phyloP scores from a whole-genome alignment of 2,113 vertebrate genomes.

The Ardeotis arabs region DNA sequence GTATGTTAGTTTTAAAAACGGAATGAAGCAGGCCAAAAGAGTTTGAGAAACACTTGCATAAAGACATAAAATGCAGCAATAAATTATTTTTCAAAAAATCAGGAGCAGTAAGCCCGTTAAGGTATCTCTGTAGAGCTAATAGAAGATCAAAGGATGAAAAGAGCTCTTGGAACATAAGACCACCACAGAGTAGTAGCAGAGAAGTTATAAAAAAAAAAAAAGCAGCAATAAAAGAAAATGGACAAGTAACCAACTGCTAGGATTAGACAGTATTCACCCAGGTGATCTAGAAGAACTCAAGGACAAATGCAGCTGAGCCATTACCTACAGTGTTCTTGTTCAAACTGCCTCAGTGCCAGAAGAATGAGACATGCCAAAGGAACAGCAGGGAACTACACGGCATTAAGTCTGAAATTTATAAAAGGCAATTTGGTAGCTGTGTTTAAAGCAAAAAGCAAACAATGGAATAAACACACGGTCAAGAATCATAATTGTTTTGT shows the following conservation, averaged over 20 bases:
- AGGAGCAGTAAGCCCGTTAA: neutral
- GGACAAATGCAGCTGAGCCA: neutral
- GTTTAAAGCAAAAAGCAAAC: neutral
- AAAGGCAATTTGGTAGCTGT: neutral
- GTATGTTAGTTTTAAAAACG: neutral
- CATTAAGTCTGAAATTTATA: neutral
- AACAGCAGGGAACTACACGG: neutral
- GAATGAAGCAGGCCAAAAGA: neutral
- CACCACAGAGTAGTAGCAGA: neutral
- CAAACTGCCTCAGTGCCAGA: neutral
- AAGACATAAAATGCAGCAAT: neutral
- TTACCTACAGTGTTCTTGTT: neutral
- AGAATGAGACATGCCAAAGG: neutral
- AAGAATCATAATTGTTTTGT: neutral
- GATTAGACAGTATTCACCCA: neutral
- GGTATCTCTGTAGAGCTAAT: neutral
- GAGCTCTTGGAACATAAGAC: neutral
- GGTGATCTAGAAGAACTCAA: neutral
- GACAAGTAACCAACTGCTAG: neutral
- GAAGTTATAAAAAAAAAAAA: neutral
- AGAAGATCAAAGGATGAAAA: neutral
- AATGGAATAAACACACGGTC: neutral
- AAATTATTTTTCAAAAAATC: slow-evolving; percentile 12
- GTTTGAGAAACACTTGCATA: neutral
- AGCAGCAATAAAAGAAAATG: neutral